Evolutionary conservation across 2,888 invertebrate species (phyloP), one percentile per base, ranked within the genome.

Genomic region (Fabriciana adippe): DNA sequence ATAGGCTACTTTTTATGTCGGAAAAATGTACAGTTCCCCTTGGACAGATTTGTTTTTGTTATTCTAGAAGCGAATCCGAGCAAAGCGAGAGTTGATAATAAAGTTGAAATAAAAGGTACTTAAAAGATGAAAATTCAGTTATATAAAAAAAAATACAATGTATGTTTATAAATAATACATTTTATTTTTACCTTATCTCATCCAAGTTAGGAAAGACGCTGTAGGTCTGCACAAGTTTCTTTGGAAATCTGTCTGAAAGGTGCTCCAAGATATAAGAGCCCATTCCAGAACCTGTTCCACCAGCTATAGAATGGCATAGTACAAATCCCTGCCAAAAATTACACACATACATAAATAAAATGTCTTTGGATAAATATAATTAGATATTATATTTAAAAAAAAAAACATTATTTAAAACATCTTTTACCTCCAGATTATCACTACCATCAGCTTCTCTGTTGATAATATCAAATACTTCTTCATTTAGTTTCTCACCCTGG

Each of bases 201-300:
- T 98, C 97, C 82, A 98, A 96, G 90, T 99, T 99, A 0, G 99
- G 99, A 85, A 99, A 99, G 3, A 99, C 99, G 81, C 99, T 99
- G 89, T 99, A 99, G 0, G 99, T 99, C 91, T 99, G 98, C 50
- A 99, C 97, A 48, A 99, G 90, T 86, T 99, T 99, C 87, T 99
- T 99, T 0, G 99, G 99, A 89, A 98, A 99, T 75, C 98, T 95
- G 83, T 98, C 98, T 0, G 97, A 96, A 1, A 98, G 92, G 72
- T 96, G 96, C 85, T 98, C 98, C 73, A 98, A 90, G 76, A 98
- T 96, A 82, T 97, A 98, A 0, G 99, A 99, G 5, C 99, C 99
- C 97, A 99, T 98, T 18, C 99, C 99, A 0, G 99, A 99, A 0
- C 99, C 99, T 6, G 99, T 99, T 65, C 99, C 99, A 57, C 99